Evolutionary conservation across 1,140 invertebrate genomes (phyloP), one percentile per base, ranked within the genome.

Genomic region (Aricia agestis): DNA sequence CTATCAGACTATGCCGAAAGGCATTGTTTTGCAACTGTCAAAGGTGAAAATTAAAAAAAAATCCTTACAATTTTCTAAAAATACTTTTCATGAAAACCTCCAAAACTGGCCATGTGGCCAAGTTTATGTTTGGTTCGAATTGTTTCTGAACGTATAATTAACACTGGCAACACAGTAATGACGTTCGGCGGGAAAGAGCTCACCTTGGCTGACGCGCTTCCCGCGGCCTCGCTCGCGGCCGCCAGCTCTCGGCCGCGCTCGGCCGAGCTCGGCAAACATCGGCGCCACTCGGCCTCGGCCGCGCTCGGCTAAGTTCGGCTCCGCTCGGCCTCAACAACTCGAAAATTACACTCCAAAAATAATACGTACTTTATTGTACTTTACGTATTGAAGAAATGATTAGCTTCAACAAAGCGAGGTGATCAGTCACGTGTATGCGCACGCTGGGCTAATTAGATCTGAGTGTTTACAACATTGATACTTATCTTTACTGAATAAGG

Each of bases 141-240:
- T 13, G 11, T 11, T 13, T 52, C 13, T 52, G 45, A 15, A 52
- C 45, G 13, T 11, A 52, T 80, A 79, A 83, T 82, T 81, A 82
- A 79, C 76, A 79, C 68, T 81, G 78, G 76, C 80, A 82, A 79
- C 75, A 82, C 83, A 84, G 80, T 84, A 82, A 78, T 80, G 80
- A 84, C 81, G 83, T 72, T 78, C 80, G 86, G 82, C 85, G 84
- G 85, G 86, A 89, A 86, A 83, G 80, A 86, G 76, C 72, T 85
- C 77, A 82, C 87, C 87, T 89, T 87, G 87, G 74, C 74, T 85
- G 82, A 84, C 83, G 82, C 77, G 82, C 79, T 88, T 87, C 85
- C 86, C 85, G 84, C 77, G 85, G 75, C 86, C 86, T 87, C 86
- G 87, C 78, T 80, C 71, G 83, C 83, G 85, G 84, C 84, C 86